Percentiles rank a stretch among this genome's conserved stretches.
Evolutionary conservation across 2,797 vertebrate genomes (phyloP).

Genomic region (Knipowitschia caucasica): DNA sequence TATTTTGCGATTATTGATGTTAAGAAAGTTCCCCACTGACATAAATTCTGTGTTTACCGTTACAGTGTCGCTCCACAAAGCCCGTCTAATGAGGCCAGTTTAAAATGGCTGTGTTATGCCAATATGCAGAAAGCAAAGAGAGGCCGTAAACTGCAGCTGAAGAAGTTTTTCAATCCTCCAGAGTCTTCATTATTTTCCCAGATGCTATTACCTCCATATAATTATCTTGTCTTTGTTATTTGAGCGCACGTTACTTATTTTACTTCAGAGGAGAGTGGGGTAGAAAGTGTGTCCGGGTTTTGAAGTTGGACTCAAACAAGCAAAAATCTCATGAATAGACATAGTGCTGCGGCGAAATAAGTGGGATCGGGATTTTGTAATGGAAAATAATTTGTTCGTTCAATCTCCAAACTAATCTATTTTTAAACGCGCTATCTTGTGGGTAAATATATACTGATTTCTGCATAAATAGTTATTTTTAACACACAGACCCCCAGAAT

Average conservation of each 20-base stretch:
- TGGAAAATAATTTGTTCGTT: constrained; percentile 45
- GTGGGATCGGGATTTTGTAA: constrained; percentile 33
- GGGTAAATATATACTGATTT: constrained; percentile 49
- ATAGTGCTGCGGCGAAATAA: constrained; percentile 36
- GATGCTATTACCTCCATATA: constrained; percentile 68
- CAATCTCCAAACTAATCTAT: constrained; percentile 42
- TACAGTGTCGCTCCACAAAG: constrained; percentile 10
- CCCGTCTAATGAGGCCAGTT: constrained; percentile 35
- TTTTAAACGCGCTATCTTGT: constrained; percentile 35
- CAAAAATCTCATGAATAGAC: constrained; percentile 46
- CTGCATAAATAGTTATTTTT: too few relatives aligned
- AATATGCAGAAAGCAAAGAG: constrained; percentile 39
- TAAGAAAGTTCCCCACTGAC: not conserved
- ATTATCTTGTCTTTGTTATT: constrained; percentile 64
- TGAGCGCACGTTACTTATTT: constrained; percentile 38
- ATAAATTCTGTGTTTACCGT: constrained; percentile 13
- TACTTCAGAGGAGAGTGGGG: constrained; percentile 40
- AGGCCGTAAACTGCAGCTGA: constrained; percentile 60
- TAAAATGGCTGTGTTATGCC: constrained; percentile 41
- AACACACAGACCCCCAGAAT: too few relatives aligned
- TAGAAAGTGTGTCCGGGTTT: constrained; percentile 44
- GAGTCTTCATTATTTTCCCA: constrained; percentile 72
- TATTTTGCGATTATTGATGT: not conserved
- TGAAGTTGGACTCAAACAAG: constrained; percentile 56
- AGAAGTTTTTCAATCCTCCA: constrained; percentile 49